Conservation (phyloP, 1,140 invertebrate genomes). For the Micrasema minimum region DNA sequence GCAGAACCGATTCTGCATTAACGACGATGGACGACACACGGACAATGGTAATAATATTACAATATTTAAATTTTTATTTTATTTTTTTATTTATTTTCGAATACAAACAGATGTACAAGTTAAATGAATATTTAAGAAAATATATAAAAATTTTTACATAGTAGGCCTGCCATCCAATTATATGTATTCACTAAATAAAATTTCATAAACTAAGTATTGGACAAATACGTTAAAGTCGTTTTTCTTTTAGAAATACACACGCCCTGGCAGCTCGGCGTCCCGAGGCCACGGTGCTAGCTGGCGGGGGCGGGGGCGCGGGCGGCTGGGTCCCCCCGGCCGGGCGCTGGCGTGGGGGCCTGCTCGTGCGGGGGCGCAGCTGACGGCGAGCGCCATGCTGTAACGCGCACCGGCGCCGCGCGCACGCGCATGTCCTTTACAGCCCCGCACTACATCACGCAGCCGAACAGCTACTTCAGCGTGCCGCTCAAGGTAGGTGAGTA, state of each 20-base stretch:
- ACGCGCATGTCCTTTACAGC: constrained; percentile 68
- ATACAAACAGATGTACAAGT: no score
- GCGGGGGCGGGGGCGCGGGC: background rate
- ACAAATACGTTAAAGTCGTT: background rate
- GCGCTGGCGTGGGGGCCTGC: background rate
- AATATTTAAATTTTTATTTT: background rate
- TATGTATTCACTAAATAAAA: background rate
- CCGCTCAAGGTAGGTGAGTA: constrained; percentile 78
- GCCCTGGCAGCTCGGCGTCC: constrained; percentile 60
- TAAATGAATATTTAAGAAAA: no score
- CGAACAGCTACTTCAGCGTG: constrained; percentile 85
- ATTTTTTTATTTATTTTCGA: background rate
- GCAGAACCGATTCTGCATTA: constrained; percentile 69
- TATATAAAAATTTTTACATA: no score
- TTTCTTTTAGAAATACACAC: constrained; percentile 57
- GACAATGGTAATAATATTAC: constrained; percentile 64
- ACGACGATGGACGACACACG: constrained; percentile 60
- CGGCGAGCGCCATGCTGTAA: no score
- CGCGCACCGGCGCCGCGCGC: constrained; percentile 38
- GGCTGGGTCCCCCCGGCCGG: background rate
- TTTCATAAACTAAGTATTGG: background rate
- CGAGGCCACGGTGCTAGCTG: background rate
- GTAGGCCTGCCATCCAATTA: no score
- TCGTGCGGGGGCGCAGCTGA: constrained; percentile 50
- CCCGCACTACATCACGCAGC: constrained; percentile 83